phyloP scores from a whole-genome alignment of 2,797 vertebrate species.

The Synaphobranchus kaupii region DNA sequence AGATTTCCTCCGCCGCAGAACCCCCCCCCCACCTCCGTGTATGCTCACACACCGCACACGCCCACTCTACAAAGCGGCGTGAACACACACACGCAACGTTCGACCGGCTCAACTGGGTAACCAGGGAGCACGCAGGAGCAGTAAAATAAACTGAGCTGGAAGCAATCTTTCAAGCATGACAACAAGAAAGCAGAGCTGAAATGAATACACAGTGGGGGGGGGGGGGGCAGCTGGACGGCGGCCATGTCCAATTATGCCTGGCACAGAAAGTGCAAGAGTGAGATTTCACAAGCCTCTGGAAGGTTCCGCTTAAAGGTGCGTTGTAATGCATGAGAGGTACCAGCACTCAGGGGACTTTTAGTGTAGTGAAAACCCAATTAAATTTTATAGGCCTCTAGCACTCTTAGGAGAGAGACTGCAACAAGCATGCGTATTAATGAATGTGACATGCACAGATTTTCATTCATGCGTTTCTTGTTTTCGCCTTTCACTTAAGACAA shows the following conservation, averaged over 20 bases:
- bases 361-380: background rate
- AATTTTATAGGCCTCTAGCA: no score
- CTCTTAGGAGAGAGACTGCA: background rate
- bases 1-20: constrained; percentile 40
- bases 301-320: constrained; percentile 19
- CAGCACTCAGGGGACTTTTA: background rate
- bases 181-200: constrained; percentile 65
- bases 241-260: constrained; percentile 70
- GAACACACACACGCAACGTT: constrained; percentile 63
- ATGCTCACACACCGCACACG: constrained; percentile 40
- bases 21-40: constrained; percentile 30
- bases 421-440: no score
- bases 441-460: no score
- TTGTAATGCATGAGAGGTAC: background rate
- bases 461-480: background rate
- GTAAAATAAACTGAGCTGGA: constrained; percentile 81
- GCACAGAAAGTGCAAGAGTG: constrained; percentile 34
- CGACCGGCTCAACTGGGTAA: constrained; percentile 76
- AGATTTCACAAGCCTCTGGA: constrained; percentile 33
- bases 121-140: constrained; percentile 59
- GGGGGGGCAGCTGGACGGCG: constrained; percentile 56
- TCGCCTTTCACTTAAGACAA: background rate
- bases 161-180: constrained; percentile 69
- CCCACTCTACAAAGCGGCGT: constrained; percentile 16
- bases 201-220: constrained; percentile 48